Percentiles rank a stretch among this genome's conserved stretches.
Conservation (phyloP, 2,797 vertebrate genomes). For the Enteromius argenteus region DNA sequence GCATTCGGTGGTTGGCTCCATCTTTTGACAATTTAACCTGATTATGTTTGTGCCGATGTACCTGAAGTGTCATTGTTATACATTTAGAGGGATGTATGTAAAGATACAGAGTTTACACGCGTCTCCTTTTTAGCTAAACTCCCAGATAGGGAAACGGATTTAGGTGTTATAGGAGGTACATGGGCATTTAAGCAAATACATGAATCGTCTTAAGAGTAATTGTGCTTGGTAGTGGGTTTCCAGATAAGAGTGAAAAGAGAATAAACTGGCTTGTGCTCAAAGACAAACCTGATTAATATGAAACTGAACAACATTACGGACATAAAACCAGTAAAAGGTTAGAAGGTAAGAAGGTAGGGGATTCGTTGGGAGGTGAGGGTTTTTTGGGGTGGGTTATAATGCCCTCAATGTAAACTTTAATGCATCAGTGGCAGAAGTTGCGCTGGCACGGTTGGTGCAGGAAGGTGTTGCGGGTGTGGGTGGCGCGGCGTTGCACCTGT, state of each 20-base stretch:
- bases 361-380: constrained; percentile 7
- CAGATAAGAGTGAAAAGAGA: not conserved
- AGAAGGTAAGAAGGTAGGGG: constrained; percentile 16
- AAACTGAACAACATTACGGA: constrained; percentile 30
- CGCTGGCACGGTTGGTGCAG: constrained; percentile 96
- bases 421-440: constrained; percentile 90
- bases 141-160: not conserved
- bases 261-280: constrained; percentile 20
- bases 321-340: constrained; percentile 26
- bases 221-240: constrained; percentile 19
- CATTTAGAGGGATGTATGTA: not conserved
- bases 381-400: constrained; percentile 64
- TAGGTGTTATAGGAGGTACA: constrained; percentile 1
- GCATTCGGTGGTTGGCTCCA: not conserved
- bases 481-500: constrained; percentile 80
- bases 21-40: not conserved
- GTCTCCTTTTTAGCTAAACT: constrained; percentile 8
- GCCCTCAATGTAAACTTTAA: constrained; percentile 76
- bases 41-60: not conserved
- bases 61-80: constrained; percentile 8
- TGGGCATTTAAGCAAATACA: not conserved
- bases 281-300: constrained; percentile 26
- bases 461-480: constrained; percentile 83
- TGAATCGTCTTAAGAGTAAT: not conserved
- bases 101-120: constrained; percentile 6